These are phyloP conservation scores for Hypotaenidia philippensis DNA, from an alignment of 2,797 vertebrate species.

Conservation along the genomic window DNA sequence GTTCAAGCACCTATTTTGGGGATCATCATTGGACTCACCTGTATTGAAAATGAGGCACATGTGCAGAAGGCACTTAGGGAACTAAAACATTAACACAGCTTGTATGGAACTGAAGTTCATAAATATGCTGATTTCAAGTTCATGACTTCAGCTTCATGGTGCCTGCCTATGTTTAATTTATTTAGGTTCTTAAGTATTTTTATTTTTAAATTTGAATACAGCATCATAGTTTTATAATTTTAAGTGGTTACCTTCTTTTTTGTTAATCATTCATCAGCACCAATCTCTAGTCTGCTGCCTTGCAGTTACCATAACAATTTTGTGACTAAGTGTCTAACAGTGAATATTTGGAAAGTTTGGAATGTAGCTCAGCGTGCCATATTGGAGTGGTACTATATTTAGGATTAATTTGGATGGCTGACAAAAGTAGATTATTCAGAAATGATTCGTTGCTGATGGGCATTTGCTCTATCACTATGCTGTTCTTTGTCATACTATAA, in stretches of 20 bases:
- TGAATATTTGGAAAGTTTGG: conserved; percentile 27
- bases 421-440: conserved; percentile 1
- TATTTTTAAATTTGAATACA: not conserved
- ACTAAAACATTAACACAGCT: not conserved
- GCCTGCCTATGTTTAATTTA: not conserved
- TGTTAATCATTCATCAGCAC: not conserved
- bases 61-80: not conserved
- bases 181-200: not conserved
- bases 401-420: conserved; percentile 1
- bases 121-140: not conserved
- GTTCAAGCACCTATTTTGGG: not conserved
- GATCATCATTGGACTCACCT: not conserved
- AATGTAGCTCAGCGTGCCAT: not conserved
- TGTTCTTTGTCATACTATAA: not conserved
- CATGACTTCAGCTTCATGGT: not conserved
- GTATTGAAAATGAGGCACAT: not conserved
- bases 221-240: not conserved
- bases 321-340: not conserved
- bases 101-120: not conserved
- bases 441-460: conserved; percentile 12
- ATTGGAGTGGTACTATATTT: conserved; percentile 7
- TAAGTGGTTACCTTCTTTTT: not conserved
- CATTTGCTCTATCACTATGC: not conserved
- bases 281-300: not conserved
- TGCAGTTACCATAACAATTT: not conserved